phyloP scores from a whole-genome alignment of 23 tunicate species.

The Botrylloides violaceus region DNA sequence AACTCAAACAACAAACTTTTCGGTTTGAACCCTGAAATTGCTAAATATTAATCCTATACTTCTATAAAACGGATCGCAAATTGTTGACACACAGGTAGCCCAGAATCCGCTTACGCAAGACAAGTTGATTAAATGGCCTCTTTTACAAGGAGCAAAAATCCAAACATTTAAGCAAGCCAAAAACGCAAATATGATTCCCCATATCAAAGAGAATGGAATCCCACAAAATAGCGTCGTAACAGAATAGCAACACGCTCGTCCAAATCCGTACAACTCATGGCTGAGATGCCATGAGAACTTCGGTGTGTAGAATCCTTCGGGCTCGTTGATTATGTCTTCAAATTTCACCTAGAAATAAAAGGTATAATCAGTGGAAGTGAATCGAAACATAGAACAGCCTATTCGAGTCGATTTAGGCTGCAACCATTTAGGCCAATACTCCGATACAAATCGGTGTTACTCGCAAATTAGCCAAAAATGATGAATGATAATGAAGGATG shows the following conservation, averaged over 20 bases:
- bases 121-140: conserved; percentile 72
- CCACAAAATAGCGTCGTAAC: conserved; percentile 62
- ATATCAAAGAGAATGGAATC: conserved; percentile 66
- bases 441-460: no score
- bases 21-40: conserved; percentile 53
- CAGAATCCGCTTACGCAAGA: conserved; percentile 47
- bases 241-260: conserved; percentile 73
- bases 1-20: conserved; percentile 44
- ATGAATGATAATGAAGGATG: no score
- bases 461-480: no score
- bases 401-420: no score
- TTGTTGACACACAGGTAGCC: conserved; percentile 38
- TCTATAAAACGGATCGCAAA: conserved; percentile 68
- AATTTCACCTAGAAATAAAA: conserved; percentile 91
- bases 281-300: conserved; percentile 89
- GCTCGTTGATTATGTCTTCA: conserved; percentile 86
- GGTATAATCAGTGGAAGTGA: no score
- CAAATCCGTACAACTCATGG: conserved; percentile 75
- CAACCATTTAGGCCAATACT: no score
- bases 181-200: conserved; percentile 88
- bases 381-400: no score
- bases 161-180: conserved; percentile 80
- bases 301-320: conserved; percentile 84
- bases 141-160: conserved; percentile 52
- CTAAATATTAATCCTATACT: conserved; percentile 64